These are phyloP conservation scores for Centrocercus urophasianus DNA, from an alignment of 2,113 vertebrate species.

Conservation along the genomic window DNA sequence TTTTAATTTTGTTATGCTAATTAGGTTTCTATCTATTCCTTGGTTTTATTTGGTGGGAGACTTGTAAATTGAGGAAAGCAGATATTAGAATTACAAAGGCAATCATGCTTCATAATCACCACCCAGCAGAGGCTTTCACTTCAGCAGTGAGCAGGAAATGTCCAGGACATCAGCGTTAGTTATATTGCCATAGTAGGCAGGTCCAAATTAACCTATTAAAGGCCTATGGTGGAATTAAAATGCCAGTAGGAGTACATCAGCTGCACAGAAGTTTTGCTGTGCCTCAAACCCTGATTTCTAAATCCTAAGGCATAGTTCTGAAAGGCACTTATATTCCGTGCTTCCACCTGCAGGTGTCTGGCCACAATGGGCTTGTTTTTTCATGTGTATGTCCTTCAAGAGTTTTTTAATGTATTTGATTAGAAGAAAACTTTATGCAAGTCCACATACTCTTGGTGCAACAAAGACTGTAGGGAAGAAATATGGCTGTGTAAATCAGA, in stretches of 20 bases:
- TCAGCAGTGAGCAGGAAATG: not conserved
- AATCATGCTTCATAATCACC: not conserved
- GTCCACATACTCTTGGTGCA: not conserved
- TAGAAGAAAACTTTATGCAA: not conserved
- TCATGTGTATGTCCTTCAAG: not conserved
- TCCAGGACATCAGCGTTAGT: not conserved
- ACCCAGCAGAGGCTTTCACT: not conserved
- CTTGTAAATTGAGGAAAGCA: not conserved
- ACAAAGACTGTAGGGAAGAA: not conserved
- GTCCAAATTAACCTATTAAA: not conserved
- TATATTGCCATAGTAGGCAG: not conserved
- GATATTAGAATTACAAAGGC: not conserved
- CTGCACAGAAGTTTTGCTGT: not conserved
- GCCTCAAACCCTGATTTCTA: not conserved
- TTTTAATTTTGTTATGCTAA: constrained; percentile 8
- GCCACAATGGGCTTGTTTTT: fast-evolving
- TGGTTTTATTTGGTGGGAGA: not conserved
- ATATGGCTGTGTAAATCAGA: not conserved
- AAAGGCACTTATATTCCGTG: not conserved
- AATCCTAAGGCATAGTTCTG: not conserved
- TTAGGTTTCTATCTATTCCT: not conserved
- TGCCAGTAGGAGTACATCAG: not conserved
- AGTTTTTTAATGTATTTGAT: not conserved
- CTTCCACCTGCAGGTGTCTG: not conserved
- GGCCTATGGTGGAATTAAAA: not conserved